These are phyloP conservation scores for Leucosticte australis DNA, from an alignment of 2,113 vertebrate species.

Conservation along the genomic window DNA sequence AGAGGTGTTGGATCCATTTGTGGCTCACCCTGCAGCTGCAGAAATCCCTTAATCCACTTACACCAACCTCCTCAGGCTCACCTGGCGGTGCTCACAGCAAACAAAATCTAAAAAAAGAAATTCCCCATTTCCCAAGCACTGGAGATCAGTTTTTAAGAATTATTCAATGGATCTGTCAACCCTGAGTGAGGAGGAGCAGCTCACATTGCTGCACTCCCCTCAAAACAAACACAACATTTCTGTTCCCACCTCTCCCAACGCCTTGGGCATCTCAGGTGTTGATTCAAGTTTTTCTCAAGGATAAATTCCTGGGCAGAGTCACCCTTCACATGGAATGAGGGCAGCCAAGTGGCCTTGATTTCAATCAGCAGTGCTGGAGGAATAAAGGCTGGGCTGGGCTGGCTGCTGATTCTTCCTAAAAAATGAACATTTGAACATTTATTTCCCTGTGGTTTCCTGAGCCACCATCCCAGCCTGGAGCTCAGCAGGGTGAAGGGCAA, in stretches of 20 bases:
- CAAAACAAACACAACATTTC: neutral
- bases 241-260: neutral
- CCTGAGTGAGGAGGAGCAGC: neutral
- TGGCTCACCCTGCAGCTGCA: neutral
- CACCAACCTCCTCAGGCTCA: neutral
- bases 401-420: constrained; percentile 6
- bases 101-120: neutral
- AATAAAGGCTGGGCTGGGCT: neutral
- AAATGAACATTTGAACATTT: too few relatives aligned
- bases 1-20: neutral
- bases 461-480: neutral
- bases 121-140: neutral
- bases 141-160: neutral
- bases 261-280: neutral
- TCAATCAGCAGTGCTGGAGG: neutral
- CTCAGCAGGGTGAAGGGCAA: neutral
- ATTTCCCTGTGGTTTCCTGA: constrained; percentile 2
- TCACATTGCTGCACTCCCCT: neutral
- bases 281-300: neutral
- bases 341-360: neutral
- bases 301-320: neutral
- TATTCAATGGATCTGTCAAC: too few relatives aligned
- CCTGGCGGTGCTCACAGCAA: neutral
- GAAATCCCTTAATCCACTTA: neutral
- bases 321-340: neutral